Evolutionary conservation across 2,797 vertebrate genomes (phyloP), one percentile per base, ranked within the genome.

Genomic region (Pipistrellus kuhlii): DNA sequence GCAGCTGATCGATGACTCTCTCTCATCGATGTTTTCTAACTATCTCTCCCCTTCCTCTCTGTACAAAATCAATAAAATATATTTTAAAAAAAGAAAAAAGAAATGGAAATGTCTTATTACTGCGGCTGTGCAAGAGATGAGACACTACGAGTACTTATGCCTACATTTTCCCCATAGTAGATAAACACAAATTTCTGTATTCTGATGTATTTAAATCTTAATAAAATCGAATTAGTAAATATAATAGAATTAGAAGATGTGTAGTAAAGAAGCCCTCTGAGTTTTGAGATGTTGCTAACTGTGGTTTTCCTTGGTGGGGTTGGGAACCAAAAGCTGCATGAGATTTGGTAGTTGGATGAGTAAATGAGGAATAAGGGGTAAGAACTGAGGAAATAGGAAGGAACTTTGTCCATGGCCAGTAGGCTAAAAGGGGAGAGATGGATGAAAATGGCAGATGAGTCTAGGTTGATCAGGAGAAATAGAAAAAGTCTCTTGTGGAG

Each of bases 251-350:
- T 87, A 38, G 35, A 38, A 78, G 53, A 59, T 71, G 38, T 84
- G 8, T 32, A 94, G 91, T 93, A 85, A 92, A 95, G 21, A 55
- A 10, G 15, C 1, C 30, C 57, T 69, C 55, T 90, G 57, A 90
- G 48, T 51, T 51, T 51, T 51, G 48, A 51, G 48, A 51, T 48
- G 46, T 13, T 48, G 46, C 11, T 48, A 48, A 48, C 44, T 64
- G 41, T 48, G n/a, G 6, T 20, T 76, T 83, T 68, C 35, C 64
- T 83, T 35, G 35, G 57, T 66, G 38, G 3, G n/a, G 1, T 46
- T 9, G 2, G 21, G n/a, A 12, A 59, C 44, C 10, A 44, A 41
- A 48, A 48, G 46, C 11, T 48, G 46, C 46, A 48, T 48, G 46
- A 48, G 46, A 44, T 44, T 44, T 44, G 2, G 69, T 57, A 53